phyloP scores from a whole-genome alignment of 2,113 vertebrate species.

The Miniopterus natalensis region DNA sequence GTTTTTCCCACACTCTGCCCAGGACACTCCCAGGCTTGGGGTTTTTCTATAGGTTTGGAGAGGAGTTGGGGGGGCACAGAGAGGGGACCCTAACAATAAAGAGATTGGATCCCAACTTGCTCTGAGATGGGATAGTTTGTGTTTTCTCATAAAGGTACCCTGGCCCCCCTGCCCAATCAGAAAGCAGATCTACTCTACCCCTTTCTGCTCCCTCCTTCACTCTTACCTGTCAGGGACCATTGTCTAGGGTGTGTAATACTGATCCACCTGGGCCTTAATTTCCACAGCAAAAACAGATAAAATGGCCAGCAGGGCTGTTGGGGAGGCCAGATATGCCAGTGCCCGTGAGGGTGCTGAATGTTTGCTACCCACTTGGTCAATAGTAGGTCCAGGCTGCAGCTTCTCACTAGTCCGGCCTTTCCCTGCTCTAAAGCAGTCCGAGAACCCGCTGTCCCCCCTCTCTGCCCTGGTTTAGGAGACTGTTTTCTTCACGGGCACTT shows the following conservation, averaged over 20 bases:
- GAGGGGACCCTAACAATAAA: constrained; percentile 79
- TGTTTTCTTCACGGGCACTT: background rate
- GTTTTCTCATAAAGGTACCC: constrained; percentile 27
- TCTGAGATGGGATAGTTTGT: constrained; percentile 74
- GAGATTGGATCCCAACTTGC: constrained; percentile 77
- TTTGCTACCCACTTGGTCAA: background rate
- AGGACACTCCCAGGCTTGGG: constrained; percentile 66
- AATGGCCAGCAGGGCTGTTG: background rate
- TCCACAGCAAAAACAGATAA: background rate
- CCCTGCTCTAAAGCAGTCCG: background rate
- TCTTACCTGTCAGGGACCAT: background rate
- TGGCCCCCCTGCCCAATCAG: background rate
- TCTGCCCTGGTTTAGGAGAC: constrained; percentile 1
- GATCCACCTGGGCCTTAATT: background rate
- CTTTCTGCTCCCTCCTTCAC: background rate
- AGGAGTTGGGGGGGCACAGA: background rate
- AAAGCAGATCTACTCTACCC: background rate
- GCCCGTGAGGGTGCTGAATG: background rate
- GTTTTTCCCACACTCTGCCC: constrained; percentile 51
- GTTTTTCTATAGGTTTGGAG: constrained; percentile 78
- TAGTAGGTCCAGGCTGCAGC: background rate
- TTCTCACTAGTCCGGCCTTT: constrained; percentile 1
- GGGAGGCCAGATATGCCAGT: background rate
- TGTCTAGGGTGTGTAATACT: background rate
- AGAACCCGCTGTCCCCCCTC: background rate